Evolutionary conservation across 2,797 vertebrate genomes (phyloP), one percentile per base, ranked within the genome.

Genomic region (Alosa sapidissima): DNA sequence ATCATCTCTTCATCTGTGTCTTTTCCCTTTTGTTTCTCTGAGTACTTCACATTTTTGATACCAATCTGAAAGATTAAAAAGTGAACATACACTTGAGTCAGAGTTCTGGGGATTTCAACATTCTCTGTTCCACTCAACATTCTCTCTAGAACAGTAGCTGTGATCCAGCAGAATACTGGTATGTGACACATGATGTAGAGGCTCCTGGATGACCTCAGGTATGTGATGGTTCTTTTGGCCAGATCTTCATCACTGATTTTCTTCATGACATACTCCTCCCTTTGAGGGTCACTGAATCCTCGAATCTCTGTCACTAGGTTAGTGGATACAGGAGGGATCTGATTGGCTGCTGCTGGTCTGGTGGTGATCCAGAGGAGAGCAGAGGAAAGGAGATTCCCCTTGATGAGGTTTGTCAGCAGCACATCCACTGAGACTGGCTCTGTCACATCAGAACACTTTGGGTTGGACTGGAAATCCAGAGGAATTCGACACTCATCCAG

Each of bases 121-220:
- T n/a, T n/a, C n/a, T n/a, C n/a, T n/a, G n/a, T n/a, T n/a, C 21
- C 58, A n/a, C 2, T n/a, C 13, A 89, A 47, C 82, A 89, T 85
- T 33, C 33, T 84, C 55, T 87, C 33, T 11, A 72, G 2, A 14
- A 72, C 65, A 33, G 65, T 19, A 36, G 85, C 84, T 19, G 86
- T 83, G 78, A 89, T 89, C 87, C 89, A 87, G 72, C 89, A 88
- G 47, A 89, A 88, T 7, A 89, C 87, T 0, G 88, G 88, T 36
- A 89, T 88, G 83, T 89, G 88, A 14, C 88, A 89, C 88, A 89
- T 89, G 60, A 89, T 89, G 78, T 85, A 87, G 54, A 89, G 86
- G 28, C 87, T 88, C 41, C 84, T 85, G 8, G 85, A 75, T 14
- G 82, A 81, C 68, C 47, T 85, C 48, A 85, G 51, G n/a, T 84